Percentiles rank a stretch among this genome's conserved stretches.
Evolutionary conservation across 2,888 invertebrate genomes (phyloP).

Genomic region (Drosophila nr. perissopoda): DNA sequence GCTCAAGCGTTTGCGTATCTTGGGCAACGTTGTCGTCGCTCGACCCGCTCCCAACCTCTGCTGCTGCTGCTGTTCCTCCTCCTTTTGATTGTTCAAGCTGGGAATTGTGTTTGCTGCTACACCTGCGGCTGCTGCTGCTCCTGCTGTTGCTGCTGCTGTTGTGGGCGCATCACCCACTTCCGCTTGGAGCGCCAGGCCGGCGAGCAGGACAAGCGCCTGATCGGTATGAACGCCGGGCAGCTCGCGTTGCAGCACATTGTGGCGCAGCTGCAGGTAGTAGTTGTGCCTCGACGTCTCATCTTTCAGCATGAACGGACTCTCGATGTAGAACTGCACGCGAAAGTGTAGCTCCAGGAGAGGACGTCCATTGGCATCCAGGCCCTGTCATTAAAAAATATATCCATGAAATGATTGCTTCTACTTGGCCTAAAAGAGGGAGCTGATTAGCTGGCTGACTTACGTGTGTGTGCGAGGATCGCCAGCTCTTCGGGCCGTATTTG

Average conservation of each 20-base stretch:
- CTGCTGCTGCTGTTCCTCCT: slow-evolving; percentile 48
- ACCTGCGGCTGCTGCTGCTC: slow-evolving; percentile 19
- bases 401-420: not conserved
- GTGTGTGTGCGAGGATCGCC: slow-evolving; percentile 97
- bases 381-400: slow-evolving; percentile 86
- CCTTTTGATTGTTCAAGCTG: slow-evolving; percentile 47
- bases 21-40: slow-evolving; percentile 80
- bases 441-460: slow-evolving; percentile 86
- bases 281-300: slow-evolving; percentile 96
- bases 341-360: slow-evolving; percentile 95
- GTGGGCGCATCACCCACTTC: slow-evolving; percentile 92
- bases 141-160: slow-evolving; percentile 1
- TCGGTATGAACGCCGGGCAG: slow-evolving; percentile 86
- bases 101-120: slow-evolving; percentile 50
- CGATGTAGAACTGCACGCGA: slow-evolving; percentile 97
- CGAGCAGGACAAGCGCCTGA: slow-evolving; percentile 91
- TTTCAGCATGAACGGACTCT: slow-evolving; percentile 94
- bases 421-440: not conserved
- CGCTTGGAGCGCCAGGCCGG: slow-evolving; percentile 96
- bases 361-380: slow-evolving; percentile 95
- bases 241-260: slow-evolving; percentile 92
- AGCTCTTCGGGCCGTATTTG: slow-evolving; percentile 98
- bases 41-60: slow-evolving; percentile 4
- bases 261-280: slow-evolving; percentile 97
- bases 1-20: slow-evolving; percentile 77